phyloP scores from a whole-genome alignment of 92 coral and sea anemone species.

The Siderastrea siderea region DNA sequence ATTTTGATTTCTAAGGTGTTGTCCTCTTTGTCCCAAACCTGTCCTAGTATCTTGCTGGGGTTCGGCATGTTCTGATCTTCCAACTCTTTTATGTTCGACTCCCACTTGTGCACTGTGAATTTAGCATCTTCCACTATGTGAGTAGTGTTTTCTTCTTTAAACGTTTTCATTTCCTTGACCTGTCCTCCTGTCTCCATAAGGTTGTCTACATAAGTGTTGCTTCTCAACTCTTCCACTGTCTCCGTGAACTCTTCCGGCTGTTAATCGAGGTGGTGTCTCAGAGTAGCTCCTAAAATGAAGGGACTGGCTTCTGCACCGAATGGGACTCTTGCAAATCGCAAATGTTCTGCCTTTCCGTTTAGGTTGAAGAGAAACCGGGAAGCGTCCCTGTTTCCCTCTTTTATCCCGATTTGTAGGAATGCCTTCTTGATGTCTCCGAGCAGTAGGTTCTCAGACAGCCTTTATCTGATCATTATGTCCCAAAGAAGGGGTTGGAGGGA shows the following conservation, averaged over 20 bases:
- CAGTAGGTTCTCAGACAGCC: conserved; percentile 50
- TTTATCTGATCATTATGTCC: conserved; percentile 54
- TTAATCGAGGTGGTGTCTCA: conserved; percentile 23
- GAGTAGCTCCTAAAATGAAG: conserved; percentile 39
- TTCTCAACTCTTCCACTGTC: conserved; percentile 25
- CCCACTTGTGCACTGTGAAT: conserved; percentile 60
- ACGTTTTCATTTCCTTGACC: conserved; percentile 8
- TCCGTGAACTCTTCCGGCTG: conserved; percentile 30
- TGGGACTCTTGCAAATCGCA: conserved; percentile 53
- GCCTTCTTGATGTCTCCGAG: conserved; percentile 56
- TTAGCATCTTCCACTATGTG: conserved; percentile 25
- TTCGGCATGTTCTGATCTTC: conserved; percentile 44
- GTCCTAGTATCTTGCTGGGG: conserved; percentile 63
- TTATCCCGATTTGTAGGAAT: conserved; percentile 52
- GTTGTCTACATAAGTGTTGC: conserved; percentile 52
- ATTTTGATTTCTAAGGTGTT: conserved; percentile 44
- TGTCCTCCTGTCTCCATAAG: conserved; percentile 39
- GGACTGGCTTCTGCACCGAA: conserved; percentile 59
- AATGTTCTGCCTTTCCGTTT: conserved; percentile 24
- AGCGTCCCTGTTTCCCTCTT: conserved; percentile 53
- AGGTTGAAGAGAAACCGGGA: conserved; percentile 53
- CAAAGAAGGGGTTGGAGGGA: conserved; percentile 58
- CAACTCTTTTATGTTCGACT: conserved; percentile 31
- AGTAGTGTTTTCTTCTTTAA: conserved; percentile 48
- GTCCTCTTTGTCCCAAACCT: conserved; percentile 52